A percentile compares a stretch with the other conserved stretches of the same genome.
Evolutionary conservation across 2,888 invertebrate species (phyloP).

Genomic region (Melieria picta): DNA sequence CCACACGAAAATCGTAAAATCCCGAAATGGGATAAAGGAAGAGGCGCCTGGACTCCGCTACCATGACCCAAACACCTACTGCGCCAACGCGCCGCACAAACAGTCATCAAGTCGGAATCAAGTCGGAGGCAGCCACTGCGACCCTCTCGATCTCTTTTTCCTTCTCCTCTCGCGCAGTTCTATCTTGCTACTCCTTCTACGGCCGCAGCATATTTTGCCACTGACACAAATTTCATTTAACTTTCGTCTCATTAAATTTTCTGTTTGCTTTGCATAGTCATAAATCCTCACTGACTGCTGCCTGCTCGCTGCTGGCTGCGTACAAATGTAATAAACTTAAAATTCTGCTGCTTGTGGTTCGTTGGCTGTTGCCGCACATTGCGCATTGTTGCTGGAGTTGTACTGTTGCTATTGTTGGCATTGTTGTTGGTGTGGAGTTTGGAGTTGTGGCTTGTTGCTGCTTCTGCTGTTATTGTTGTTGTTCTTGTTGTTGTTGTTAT

Average conservation of each 20-base stretch:
- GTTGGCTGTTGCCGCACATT: conserved; percentile 8
- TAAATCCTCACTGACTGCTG: conserved; percentile 41
- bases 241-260: conserved; percentile 49
- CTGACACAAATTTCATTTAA: conserved; percentile 45
- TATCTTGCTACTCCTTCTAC: background rate
- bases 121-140: background rate
- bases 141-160: background rate
- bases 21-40: background rate
- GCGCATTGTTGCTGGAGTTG: conserved; percentile 23
- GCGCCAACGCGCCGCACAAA: too few relatives aligned
- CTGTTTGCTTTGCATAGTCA: conserved; percentile 43
- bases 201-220: conserved; percentile 14
- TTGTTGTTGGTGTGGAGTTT: background rate
- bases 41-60: background rate
- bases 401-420: conserved; percentile 7
- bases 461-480: background rate
- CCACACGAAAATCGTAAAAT: background rate
- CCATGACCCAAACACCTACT: background rate
- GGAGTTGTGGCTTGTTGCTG: background rate
- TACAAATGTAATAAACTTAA: conserved; percentile 38
- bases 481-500: background rate
- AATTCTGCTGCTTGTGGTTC: conserved; percentile 27
- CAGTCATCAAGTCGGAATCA: background rate
- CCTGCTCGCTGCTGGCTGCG: conserved; percentile 9
- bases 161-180: background rate